Evolutionary conservation across 1,140 invertebrate genomes (phyloP).

Genomic region (Cheumatopsyche charites): DNA sequence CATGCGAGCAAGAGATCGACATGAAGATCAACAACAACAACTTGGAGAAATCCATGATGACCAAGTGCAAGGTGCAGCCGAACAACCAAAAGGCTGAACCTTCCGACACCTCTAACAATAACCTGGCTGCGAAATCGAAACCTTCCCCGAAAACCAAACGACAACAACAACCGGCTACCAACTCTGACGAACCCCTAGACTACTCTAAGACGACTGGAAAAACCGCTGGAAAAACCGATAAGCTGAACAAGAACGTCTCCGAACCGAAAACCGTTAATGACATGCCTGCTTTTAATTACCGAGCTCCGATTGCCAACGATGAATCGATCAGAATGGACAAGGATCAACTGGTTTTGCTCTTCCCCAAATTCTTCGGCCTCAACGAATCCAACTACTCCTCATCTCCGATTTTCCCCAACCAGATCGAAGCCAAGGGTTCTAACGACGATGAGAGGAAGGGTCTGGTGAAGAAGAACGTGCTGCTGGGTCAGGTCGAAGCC

Average conservation of each 20-base stretch:
- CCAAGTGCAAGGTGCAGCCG: neutral
- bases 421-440: no score
- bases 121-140: neutral
- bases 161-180: neutral
- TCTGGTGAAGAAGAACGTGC: neutral
- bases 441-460: neutral
- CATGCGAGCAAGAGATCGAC: constrained; percentile 73
- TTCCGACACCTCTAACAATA: neutral
- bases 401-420: no score
- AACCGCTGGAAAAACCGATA: neutral
- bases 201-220: neutral
- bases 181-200: constrained; percentile 15
- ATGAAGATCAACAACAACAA: constrained; percentile 6
- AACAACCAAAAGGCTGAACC: neutral
- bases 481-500: neutral
- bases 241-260: neutral
- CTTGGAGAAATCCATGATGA: neutral
- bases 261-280: neutral
- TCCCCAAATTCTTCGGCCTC: neutral
- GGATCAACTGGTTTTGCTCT: neutral
- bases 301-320: neutral
- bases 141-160: neutral
- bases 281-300: neutral
- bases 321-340: neutral
- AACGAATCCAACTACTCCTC: neutral